These are phyloP conservation scores for Phanerotoma sp. DNA, from an alignment of 2,888 invertebrate genomes.

Conservation along the genomic window DNA sequence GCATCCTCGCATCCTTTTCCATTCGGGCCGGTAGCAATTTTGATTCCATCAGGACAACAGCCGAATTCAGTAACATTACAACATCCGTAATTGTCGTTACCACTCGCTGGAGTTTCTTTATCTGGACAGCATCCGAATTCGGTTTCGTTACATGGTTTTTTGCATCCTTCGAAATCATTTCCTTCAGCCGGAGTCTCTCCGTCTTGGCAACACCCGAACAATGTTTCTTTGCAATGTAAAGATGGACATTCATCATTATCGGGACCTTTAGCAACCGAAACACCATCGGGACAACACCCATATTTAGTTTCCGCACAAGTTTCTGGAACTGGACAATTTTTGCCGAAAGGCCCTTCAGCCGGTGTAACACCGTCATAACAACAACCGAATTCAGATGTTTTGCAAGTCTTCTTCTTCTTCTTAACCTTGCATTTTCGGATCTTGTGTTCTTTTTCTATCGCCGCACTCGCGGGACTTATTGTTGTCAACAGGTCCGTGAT, in stretches of 20 bases:
- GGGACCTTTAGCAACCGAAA: slow-evolving; percentile 74
- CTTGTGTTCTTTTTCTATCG: slow-evolving; percentile 58
- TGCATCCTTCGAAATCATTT: slow-evolving; percentile 83
- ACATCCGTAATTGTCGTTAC: slow-evolving; percentile 54
- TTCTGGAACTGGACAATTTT: slow-evolving; percentile 72
- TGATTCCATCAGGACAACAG: slow-evolving; percentile 72
- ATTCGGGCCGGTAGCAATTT: slow-evolving; percentile 67
- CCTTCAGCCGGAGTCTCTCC: slow-evolving; percentile 76
- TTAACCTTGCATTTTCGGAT: slow-evolving; percentile 63
- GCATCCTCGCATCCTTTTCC: slow-evolving; percentile 56
- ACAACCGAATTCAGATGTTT: slow-evolving; percentile 73
- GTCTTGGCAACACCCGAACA: slow-evolving; percentile 88
- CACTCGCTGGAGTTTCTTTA: slow-evolving; percentile 56
- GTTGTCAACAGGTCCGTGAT: slow-evolving; percentile 60
- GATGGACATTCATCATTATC: slow-evolving; percentile 75
- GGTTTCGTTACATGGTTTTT: slow-evolving; percentile 63
- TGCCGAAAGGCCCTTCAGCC: slow-evolving; percentile 80
- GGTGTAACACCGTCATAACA: slow-evolving; percentile 77
- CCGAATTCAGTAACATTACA: slow-evolving; percentile 61
- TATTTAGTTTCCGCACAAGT: slow-evolving; percentile 75
- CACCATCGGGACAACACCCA: slow-evolving; percentile 83
- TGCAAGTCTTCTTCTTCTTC: slow-evolving; percentile 65
- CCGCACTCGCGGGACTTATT: slow-evolving; percentile 60
- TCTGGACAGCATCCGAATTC: slow-evolving; percentile 63
- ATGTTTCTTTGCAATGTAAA: slow-evolving; percentile 70